These are phyloP conservation scores for Pandion haliaetus DNA, from an alignment of 2,113 vertebrate genomes.

Conservation along the genomic window DNA sequence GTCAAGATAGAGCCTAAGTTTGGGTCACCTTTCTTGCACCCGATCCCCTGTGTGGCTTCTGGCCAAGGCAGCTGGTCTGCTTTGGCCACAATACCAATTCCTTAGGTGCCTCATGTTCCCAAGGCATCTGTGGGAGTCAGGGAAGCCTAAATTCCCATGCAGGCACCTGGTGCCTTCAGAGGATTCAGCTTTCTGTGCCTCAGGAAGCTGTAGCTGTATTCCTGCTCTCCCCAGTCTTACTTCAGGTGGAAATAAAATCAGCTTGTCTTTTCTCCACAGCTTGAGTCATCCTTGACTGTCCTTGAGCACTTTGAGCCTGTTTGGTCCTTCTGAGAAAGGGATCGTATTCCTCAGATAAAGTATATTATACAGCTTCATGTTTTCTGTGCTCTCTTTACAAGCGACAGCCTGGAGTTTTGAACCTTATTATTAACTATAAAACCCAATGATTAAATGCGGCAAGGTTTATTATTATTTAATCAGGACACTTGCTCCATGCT, in stretches of 20 bases:
- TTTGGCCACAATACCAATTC: background rate
- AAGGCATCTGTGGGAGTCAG: too few species aligned
- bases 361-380: background rate
- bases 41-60: background rate
- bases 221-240: background rate
- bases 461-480: constrained; percentile 29
- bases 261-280: background rate
- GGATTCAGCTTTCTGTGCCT: background rate
- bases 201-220: background rate
- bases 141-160: background rate
- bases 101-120: fast-evolving
- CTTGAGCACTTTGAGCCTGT: background rate
- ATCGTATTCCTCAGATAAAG: background rate
- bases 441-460: background rate
- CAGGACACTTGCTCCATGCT: background rate
- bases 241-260: background rate
- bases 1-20: background rate
- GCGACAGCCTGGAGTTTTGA: background rate
- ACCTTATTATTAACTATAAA: constrained; percentile 17
- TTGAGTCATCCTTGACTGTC: background rate
- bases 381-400: background rate
- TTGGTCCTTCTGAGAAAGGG: background rate
- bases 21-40: background rate
- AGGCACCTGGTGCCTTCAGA: background rate
- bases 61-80: background rate